phyloP scores from a whole-genome alignment of 2,888 invertebrate genomes.

The Polietes domitor region DNA sequence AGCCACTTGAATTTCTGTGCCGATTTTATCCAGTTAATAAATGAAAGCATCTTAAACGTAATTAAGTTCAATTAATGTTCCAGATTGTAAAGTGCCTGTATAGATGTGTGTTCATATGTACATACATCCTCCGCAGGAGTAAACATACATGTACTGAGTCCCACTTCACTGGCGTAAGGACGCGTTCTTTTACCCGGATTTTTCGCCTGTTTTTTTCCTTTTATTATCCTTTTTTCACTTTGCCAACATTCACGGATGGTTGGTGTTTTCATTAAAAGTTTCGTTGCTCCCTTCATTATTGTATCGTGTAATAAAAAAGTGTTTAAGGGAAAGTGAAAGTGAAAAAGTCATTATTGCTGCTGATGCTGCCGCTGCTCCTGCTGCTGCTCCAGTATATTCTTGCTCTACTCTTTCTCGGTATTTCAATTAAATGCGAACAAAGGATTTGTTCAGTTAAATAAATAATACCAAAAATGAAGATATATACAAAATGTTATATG shows the following conservation, averaged over 20 bases:
- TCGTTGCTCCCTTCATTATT: neutral
- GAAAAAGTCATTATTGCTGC: conserved; percentile 23
- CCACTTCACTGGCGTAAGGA: neutral
- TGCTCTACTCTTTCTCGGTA: neutral
- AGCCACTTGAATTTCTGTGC: neutral
- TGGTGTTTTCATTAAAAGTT: conserved; percentile 27
- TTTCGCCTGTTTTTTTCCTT: neutral
- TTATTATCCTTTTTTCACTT: neutral
- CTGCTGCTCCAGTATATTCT: neutral
- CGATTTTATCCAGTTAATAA: conserved; percentile 1
- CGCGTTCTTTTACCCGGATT: neutral
- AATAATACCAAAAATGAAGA: neutral
- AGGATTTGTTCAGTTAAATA: conserved; percentile 2
- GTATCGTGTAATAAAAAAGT: conserved; percentile 12
- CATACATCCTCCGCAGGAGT: neutral
- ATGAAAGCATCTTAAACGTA: conserved; percentile 13
- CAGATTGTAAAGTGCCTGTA: neutral
- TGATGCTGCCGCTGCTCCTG: too few relatives aligned
- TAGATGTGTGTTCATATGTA: too few relatives aligned
- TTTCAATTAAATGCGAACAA: conserved; percentile 29
- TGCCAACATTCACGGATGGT: conserved; percentile 4
- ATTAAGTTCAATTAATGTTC: conserved; percentile 32
- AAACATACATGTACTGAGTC: too few relatives aligned
- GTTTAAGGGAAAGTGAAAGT: conserved; percentile 13
- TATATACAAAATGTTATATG: neutral